phyloP scores from a whole-genome alignment of 1,140 invertebrate species.

The Bombus pascuorum region DNA sequence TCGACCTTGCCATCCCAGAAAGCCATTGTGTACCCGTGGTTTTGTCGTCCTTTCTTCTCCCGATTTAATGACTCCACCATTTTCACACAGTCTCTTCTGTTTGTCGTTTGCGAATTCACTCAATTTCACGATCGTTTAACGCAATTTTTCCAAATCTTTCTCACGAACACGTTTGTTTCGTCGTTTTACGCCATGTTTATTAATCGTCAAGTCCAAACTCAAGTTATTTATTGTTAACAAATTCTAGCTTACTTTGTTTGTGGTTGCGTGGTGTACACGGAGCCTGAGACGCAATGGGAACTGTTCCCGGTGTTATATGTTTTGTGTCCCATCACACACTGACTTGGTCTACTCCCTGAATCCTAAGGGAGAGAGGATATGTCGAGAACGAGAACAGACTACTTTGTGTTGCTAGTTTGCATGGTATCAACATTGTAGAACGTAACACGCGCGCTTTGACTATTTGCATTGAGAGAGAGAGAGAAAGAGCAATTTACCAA shows the following conservation, averaged over 20 bases:
- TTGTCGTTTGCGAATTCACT: not conserved
- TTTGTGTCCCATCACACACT: not conserved
- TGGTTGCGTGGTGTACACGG: not conserved
- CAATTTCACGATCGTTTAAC: not conserved
- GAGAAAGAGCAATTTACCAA: not conserved
- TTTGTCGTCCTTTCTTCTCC: conserved; percentile 54
- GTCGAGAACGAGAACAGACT: not conserved
- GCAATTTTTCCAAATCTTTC: not conserved
- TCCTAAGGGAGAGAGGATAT: not conserved
- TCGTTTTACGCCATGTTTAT: not conserved
- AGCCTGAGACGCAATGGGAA: not conserved
- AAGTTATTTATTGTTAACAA: not conserved
- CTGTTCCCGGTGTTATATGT: not conserved
- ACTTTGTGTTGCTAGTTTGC: conserved; percentile 1
- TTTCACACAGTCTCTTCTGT: not conserved
- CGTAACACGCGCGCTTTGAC: not conserved
- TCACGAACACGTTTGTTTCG: not conserved
- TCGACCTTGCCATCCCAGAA: conserved; percentile 39
- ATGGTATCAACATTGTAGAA: not conserved
- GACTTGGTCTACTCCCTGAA: not conserved
- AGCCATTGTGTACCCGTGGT: conserved; percentile 52
- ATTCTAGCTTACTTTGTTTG: not conserved
- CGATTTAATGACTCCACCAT: conserved; percentile 52
- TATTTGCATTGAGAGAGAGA: not conserved
- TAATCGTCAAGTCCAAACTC: not conserved